Evolutionary conservation across 2,888 invertebrate species (phyloP), one percentile per base, ranked within the genome.

Genomic region (Microplitis manilae): DNA sequence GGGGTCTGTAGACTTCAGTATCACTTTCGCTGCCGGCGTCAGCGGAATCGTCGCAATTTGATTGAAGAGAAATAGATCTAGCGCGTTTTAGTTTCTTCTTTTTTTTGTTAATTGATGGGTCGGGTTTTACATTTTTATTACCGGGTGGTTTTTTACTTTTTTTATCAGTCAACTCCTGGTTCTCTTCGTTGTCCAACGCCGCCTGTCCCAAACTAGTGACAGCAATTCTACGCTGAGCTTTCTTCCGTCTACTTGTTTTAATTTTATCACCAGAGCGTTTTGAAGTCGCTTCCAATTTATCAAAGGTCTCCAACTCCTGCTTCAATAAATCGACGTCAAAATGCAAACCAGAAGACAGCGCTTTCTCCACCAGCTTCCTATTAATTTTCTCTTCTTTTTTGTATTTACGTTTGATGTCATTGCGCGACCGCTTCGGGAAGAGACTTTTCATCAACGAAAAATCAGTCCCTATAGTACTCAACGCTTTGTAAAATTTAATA

Each of bases 391-490:
- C 98, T 89, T 98, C 98, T 84, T 95, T 95, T 87, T 97, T 97
- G 87, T 96, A 98, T 91, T 98, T 98, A 41, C 95, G 91, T 90
- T 98, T 98, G 8, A 98, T 91, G 85, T 98, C 97, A 75, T 93
- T 91, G 13, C 98, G 91, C 0, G 93, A 94, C 78, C 98, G 92
- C 64, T 93, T 93, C 0, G 96, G 95, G 90, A 98, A 97, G 64
- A 96, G 90, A 71, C 94, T 93, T 79, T 94, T 92, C 96, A 98
- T 98, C 73, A 97, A 90, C 5, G 96, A 94, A 90, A 98, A 98
- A 91, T 98, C 98, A 0, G 98, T 97, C 0, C 98, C 98, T 71
- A 98, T 93, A 7, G 95, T 94, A 83, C 96, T 96, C 8, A 98
- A 90, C 0, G 97, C 97, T 84, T 95, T 93, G 90, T 97, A 98